Evolutionary conservation across 2,888 invertebrate genomes (phyloP), one percentile per base, ranked within the genome.

Genomic region (Drosophila mettleri): DNA sequence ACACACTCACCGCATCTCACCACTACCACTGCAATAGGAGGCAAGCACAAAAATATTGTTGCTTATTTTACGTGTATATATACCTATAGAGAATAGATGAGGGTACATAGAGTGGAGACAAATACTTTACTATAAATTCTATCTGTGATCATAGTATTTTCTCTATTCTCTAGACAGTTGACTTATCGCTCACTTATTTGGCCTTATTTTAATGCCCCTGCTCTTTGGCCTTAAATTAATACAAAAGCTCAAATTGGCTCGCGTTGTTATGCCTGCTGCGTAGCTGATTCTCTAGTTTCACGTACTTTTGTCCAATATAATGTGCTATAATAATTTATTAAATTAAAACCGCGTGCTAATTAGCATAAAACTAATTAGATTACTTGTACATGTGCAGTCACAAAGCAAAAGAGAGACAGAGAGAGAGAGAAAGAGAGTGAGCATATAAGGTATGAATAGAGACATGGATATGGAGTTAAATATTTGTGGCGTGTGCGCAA

Each of bases 321-420:
- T 78, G 72, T 68, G 87, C 75, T 59, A 77, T 86, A 85, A 78
- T 87, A 86, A 80, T 74, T 79, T 83, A 89, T 88, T 89, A 81
- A 88, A 88, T 86, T 79, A 80, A 78, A 79, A 70, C 82, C 78
- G 68, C 74, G 63, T 73, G 68, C 88, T 83, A 86, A 89, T 89
- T 89, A 87, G 79, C 86, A 88, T 89, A 81, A 86, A 87, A 88
- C 86, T 89, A 88, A 87, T 87, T 87, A 88, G 86, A 83, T 88
- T 83, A 86, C 84, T 86, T 86, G 74, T 76, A 82, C 74, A 85
- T 76, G 75, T 75, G 69, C 72, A 68, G 68, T 72, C 69, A 54
- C 69, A 78, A 66, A 86, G 65, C 64, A 66, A 66, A 43, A 43
- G 5, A 64, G 39, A 49, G 34, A 46, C 33, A 49, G 58, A 62